Percentiles rank a stretch among this genome's conserved stretches.
Evolutionary conservation across 2,797 vertebrate species (phyloP).

Genomic region (Mormyrus proboscirostris): DNA sequence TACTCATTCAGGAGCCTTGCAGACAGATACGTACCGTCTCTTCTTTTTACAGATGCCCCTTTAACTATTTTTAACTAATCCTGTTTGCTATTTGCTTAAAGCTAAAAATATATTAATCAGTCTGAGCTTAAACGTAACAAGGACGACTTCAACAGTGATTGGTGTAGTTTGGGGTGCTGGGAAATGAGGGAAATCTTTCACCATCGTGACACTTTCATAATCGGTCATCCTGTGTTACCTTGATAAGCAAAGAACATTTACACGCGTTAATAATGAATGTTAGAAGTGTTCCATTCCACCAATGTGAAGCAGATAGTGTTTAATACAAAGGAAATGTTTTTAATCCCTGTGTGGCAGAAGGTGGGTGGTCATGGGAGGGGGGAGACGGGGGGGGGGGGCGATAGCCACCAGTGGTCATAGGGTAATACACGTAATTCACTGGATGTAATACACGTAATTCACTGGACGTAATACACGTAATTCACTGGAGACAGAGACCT

Average conservation of each 20-base stretch:
- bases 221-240: background rate
- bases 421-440: background rate
- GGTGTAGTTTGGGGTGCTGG: background rate
- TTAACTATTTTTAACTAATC: background rate
- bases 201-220: background rate
- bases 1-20: background rate
- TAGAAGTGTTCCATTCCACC: background rate
- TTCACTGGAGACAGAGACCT: background rate
- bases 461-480: too few relatives aligned
- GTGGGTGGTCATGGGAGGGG: background rate
- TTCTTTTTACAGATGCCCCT: background rate
- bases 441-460: too few relatives aligned
- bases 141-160: background rate
- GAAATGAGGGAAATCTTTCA: background rate
- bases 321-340: background rate
- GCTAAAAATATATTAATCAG: background rate
- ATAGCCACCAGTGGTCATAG: background rate
- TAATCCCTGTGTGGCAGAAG: background rate
- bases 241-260: background rate
- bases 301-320: background rate
- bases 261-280: background rate
- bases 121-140: background rate
- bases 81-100: background rate
- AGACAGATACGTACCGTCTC: background rate
- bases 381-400: background rate